Evolutionary conservation across 1,140 invertebrate genomes (phyloP), one percentile per base, ranked within the genome.

Genomic region (Lethrus apterus): DNA sequence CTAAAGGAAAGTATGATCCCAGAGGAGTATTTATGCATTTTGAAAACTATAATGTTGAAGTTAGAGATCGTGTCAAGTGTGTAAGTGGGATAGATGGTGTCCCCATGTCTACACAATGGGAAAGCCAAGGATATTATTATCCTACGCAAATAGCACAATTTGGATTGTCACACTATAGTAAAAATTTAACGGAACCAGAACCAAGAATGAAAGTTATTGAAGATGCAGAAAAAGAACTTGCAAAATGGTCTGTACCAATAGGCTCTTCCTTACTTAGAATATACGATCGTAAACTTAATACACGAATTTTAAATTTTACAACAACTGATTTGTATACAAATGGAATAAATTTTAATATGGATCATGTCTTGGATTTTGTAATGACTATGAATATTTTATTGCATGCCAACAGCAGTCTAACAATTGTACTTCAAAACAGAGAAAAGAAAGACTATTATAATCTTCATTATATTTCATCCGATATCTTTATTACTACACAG

Each of bases 61-160:
- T 85, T 0, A 75, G 95, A 26, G 93, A 97, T 57, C 71, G 94
- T 34, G 94, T 99, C 0, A 95, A 96, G 71, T 97, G 92, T 65
- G 84, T 99, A 51, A 93, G 87, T 67, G 93, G 86, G 0, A 81
- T 78, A 9, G 86, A 94, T 63, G 91, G 89, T 45, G 91, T 96
- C 5, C 92, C 94, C 0, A 81, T 98, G 24, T 94, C 91, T 1
- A 93, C 84, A 0, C 94, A 98, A 62, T 98, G 94, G 94, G 86
- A 92, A 49, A 84, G 82, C 15, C 77, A 80, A 33, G 94, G 93
- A 0, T 97, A 98, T 68, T 94, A 85, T 66, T 99, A 99, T 72
- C 93, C 95, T 0, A 98, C 95, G 2, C 96, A 99, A 75, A 96
- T 99, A 52, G 93, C 94, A 3, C 96, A 99, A 67, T 99, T 93